Evolutionary conservation across 1,140 invertebrate species (phyloP), one percentile per base, ranked within the genome.

Genomic region (Drosophila subpulchrella): DNA sequence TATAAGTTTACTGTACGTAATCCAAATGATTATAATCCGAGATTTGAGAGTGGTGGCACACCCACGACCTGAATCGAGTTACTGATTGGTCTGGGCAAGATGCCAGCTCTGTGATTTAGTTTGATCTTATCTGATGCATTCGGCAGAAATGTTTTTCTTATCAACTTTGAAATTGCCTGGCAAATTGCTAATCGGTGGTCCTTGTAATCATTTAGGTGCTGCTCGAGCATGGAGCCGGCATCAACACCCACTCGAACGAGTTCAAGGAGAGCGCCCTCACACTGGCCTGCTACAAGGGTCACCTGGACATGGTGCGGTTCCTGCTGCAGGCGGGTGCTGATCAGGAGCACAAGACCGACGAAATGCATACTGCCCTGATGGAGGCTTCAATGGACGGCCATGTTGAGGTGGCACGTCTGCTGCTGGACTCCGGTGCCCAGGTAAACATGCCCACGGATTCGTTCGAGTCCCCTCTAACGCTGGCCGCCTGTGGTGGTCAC

Each of bases 351-450:
- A 98, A 99, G 94, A 99, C 98, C 1, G 98, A 99, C 93, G 99
- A 99, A 93, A 99, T 99, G 98, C 98, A 99, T 93, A 99, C 98
- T 2, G 98, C 99, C 27, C 93, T 99, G 3, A 99, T 99, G 98
- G 99, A 99, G 93, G 98, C 99, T 24, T 99, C 98, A 34, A 99
- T 99, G 98, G 99, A 99, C 94, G 99, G 99, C 3, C 98, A 99
- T 93, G 96, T 99, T 0, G 98, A 99, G 93, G 98, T 99, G 27
- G 98, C 98, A 3, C 93, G 97, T 36, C 94, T 99, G 55, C 93
- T 99, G 34, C 93, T 99, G 12, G 97, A 99, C 93, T 98, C 97
- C n/a, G 98, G 98, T 60, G 98, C 99, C 41, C 98, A 99, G 94
- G 97, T 98, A 8, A 99, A 99, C 93, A 99, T 99, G 98, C 98